Base-by-base conservation (phyloP, 37 sponge, comb jelly and placozoan species). In the Hormiphora californensis region DNA sequence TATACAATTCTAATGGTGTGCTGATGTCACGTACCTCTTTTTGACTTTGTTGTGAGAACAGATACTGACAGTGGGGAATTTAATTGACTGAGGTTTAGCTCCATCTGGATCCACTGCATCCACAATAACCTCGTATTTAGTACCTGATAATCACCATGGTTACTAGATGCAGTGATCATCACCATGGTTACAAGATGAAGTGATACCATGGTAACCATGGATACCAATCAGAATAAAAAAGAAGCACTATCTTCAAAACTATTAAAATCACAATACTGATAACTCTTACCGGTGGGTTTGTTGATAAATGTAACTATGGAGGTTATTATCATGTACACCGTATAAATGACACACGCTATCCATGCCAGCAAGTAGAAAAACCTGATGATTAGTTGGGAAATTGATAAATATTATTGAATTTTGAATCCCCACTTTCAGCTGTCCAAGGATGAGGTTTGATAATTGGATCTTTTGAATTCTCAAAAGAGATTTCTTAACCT, bases 221-320 rank as follows among this genome's bases (percentile, higher is more conserved):
- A n/a, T n/a, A n/a, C n/a, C n/a, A n/a, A n/a, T n/a, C n/a, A n/a
- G n/a, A n/a, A n/a, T n/a, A n/a, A n/a, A n/a, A n/a, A n/a, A n/a
- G n/a, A n/a, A n/a, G n/a, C n/a, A n/a, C n/a, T n/a, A n/a, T n/a
- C n/a, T n/a, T n/a, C n/a, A n/a, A n/a, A n/a, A n/a, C n/a, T n/a
- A n/a, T n/a, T n/a, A n/a, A n/a, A n/a, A n/a, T n/a, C n/a, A n/a
- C n/a, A n/a, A n/a, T n/a, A n/a, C n/a, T n/a, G n/a, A n/a, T n/a
- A n/a, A n/a, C n/a, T n/a, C n/a, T n/a, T n/a, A n/a, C 61, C 61
- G n/a, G 61, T 57, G n/a, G 61, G 61, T 57, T 57, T 57, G 61
- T 57, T 5, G 61, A 57, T 57, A 12, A 57, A 57, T 23, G 61
- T 57, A 57, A 57, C 61, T 19, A 57, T 57, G n/a, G 61, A 57